Conservation (phyloP, 2,797 vertebrate genomes). For the Tympanoctomys barrerae region DNA sequence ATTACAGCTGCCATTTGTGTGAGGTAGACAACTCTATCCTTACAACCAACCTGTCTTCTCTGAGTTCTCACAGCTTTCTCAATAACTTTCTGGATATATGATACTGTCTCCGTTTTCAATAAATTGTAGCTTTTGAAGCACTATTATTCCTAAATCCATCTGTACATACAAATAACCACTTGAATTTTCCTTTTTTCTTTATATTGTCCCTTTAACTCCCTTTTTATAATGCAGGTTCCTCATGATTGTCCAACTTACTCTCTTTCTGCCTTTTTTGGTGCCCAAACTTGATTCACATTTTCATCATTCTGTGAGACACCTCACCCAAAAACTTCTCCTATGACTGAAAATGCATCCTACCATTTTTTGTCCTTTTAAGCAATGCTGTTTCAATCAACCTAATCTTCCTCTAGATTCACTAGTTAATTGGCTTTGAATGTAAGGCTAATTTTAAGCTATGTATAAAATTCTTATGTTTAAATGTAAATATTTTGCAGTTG, state of each 20-base stretch:
- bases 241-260: not conserved
- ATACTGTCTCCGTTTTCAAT: not conserved
- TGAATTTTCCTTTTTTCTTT: not conserved
- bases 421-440: not conserved
- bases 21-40: not conserved
- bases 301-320: not conserved
- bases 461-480: not conserved
- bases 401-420: not conserved
- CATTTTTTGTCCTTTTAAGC: not conserved
- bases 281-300: not conserved
- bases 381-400: not conserved
- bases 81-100: not conserved
- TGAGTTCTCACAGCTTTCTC: not conserved
- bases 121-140: not conserved
- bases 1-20: not conserved
- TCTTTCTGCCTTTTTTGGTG: not conserved
- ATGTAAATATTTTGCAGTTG: not conserved
- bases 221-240: not conserved
- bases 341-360: not conserved
- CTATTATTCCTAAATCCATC: not conserved
- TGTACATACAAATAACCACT: not conserved
- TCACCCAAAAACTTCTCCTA: not conserved
- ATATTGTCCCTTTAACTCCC: not conserved
- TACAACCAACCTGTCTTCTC: not conserved
- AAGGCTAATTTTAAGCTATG: not conserved